Conservation (phyloP, 2,888 invertebrate genomes). For the Allolobophora icterica region DNA sequence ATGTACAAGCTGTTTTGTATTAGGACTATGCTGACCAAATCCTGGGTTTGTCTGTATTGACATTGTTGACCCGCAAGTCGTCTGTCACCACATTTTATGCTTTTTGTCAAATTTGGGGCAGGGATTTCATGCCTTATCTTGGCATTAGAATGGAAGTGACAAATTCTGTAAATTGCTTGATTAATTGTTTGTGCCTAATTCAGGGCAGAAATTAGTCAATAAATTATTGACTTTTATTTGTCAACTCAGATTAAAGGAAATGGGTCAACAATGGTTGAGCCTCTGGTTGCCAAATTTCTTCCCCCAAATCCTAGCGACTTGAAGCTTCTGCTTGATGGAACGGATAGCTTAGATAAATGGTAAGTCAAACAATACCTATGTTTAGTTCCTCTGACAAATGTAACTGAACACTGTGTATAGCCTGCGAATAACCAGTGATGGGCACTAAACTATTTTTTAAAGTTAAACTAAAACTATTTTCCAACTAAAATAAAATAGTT, state of each 20-base stretch:
- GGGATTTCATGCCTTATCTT: neutral
- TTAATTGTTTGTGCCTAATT: neutral
- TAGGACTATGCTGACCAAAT: neutral
- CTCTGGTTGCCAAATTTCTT: constrained; percentile 33
- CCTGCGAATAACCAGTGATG: too few species aligned
- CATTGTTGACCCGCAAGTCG: neutral
- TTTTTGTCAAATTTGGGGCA: neutral
- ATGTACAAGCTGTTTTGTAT: neutral
- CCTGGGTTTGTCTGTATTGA: neutral
- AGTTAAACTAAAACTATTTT: too few species aligned
- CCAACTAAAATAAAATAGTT: too few species aligned
- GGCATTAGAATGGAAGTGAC: neutral
- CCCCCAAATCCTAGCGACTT: constrained; percentile 33
- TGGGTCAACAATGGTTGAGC: constrained; percentile 30
- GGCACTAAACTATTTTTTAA: too few species aligned
- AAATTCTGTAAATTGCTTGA: neutral
- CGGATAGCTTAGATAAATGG: constrained; percentile 38
- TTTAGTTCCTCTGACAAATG: neutral
- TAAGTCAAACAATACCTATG: constrained; percentile 23
- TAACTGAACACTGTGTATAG: neutral
- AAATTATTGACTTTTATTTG: constrained; percentile 1
- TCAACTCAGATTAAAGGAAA: constrained; percentile 28
- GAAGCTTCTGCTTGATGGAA: constrained; percentile 37
- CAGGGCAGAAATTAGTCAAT: neutral
- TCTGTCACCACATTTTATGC: neutral